Percentiles rank a stretch among this genome's conserved stretches.
Conservation (phyloP, 30 jellyfish, hydroid and myxozoan species). For the Hydra vulgaris region DNA sequence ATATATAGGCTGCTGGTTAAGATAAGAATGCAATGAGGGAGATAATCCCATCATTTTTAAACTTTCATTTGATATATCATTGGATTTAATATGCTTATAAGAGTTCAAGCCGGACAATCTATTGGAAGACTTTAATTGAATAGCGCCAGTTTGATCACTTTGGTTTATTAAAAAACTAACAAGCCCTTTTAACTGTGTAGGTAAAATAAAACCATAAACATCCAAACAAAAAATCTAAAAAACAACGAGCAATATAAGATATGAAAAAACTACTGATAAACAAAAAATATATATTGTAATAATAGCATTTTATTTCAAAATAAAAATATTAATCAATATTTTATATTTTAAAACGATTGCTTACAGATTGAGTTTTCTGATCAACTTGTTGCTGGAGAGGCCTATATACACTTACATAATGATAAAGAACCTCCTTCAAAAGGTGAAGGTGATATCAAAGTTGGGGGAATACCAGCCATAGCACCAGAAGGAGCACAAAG, state of each 20-base stretch:
- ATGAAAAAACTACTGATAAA: background rate
- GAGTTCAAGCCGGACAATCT: background rate
- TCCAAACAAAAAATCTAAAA: slow-evolving; percentile 54
- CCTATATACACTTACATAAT: slow-evolving; percentile 37
- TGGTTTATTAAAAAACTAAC: background rate
- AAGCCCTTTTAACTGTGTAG: slow-evolving; percentile 41
- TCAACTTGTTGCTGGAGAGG: slow-evolving; percentile 49
- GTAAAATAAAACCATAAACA: slow-evolving; percentile 52
- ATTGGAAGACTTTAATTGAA: slow-evolving; percentile 12
- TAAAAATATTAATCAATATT: no score
- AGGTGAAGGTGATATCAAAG: slow-evolving; percentile 72
- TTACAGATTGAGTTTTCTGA: slow-evolving; percentile 21
- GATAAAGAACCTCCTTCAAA: slow-evolving; percentile 81
- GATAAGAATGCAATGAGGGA: background rate
- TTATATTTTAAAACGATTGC: no score
- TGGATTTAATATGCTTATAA: background rate
- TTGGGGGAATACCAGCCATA: slow-evolving; percentile 81
- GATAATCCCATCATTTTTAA: slow-evolving; percentile 16
- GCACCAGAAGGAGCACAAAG: slow-evolving; percentile 64
- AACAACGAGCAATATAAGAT: background rate
- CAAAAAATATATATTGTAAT: background rate
- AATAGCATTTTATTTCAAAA: background rate
- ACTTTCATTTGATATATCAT: background rate
- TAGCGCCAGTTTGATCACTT: background rate
- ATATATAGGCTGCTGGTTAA: background rate